Evolutionary conservation across 1,140 invertebrate species (phyloP).

Genomic region (Littorina saxatilis): DNA sequence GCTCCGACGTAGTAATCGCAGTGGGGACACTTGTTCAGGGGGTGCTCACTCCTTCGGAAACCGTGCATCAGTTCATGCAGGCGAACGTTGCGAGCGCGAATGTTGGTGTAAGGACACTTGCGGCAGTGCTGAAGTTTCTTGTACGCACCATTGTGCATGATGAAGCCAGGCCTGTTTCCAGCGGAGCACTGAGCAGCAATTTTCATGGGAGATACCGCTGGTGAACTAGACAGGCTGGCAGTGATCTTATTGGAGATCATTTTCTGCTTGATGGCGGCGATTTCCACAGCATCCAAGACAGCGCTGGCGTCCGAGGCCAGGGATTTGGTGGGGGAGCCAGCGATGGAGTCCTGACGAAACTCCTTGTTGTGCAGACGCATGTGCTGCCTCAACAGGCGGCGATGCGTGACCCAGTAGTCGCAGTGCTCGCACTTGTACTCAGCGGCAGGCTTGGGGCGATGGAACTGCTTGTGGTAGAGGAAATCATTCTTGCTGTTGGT

Average conservation of each 20-base stretch:
- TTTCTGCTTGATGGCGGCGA: conserved; percentile 70
- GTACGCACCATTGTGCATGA: conserved; percentile 79
- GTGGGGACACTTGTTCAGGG: conserved; percentile 85
- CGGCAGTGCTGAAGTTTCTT: conserved; percentile 91
- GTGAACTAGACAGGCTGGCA: conserved; percentile 63
- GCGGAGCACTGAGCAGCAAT: conserved; percentile 61
- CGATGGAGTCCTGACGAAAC: conserved; percentile 26
- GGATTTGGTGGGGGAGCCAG: conserved; percentile 68
- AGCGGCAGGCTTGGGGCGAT: conserved; percentile 80
- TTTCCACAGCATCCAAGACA: conserved; percentile 68
- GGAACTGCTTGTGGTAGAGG: conserved; percentile 90
- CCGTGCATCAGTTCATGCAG: conserved; percentile 91
- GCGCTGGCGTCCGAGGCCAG: conserved; percentile 60
- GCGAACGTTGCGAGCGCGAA: conserved; percentile 82
- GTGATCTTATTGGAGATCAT: conserved; percentile 71
- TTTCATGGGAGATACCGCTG: conserved; percentile 66
- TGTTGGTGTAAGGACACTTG: conserved; percentile 90
- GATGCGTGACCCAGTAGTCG: conserved; percentile 88
- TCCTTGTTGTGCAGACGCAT: conserved; percentile 83
- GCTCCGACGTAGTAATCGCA: conserved; percentile 90
- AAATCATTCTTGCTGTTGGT: conserved; percentile 88
- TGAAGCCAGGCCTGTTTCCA: conserved; percentile 61
- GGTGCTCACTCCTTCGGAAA: conserved; percentile 74
- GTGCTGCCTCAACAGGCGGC: conserved; percentile 87
- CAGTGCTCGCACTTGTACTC: conserved; percentile 88